Conservation (phyloP, 2,797 vertebrate genomes). For the Macroramphosus scolopax region DNA sequence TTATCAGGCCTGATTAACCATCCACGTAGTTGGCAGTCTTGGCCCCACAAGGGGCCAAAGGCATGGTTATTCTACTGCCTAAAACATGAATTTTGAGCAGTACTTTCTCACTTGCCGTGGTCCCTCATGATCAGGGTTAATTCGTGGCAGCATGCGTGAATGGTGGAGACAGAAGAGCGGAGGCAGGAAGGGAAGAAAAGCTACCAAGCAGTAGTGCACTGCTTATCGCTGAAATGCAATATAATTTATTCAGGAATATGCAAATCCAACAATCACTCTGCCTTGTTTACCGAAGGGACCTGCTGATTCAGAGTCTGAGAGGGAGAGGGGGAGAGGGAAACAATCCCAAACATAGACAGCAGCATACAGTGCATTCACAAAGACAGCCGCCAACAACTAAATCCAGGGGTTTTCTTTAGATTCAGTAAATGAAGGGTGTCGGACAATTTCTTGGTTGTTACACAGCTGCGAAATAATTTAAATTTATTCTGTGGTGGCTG, state of each 20-base stretch:
- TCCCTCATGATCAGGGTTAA: constrained; percentile 73
- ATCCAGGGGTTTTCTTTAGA: constrained; percentile 42
- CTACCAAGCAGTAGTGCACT: constrained; percentile 58
- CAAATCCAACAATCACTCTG: constrained; percentile 75
- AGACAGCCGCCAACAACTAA: constrained; percentile 41
- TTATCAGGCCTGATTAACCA: constrained; percentile 67
- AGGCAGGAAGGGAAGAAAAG: constrained; percentile 53
- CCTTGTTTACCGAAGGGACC: constrained; percentile 77
- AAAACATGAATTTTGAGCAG: constrained; percentile 70
- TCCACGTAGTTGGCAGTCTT: constrained; percentile 53
- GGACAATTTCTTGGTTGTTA: constrained; percentile 46
- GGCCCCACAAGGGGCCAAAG: constrained; percentile 52
- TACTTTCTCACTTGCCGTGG: constrained; percentile 48
- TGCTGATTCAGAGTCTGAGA: constrained; percentile 72
- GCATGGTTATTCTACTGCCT: constrained; percentile 25
- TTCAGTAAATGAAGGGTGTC: constrained; percentile 39
- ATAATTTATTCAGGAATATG: constrained; percentile 78
- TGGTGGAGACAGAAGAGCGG: constrained; percentile 42
- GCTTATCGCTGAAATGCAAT: constrained; percentile 74
- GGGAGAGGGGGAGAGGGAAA: constrained; percentile 26
- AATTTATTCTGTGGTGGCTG: constrained; percentile 17
- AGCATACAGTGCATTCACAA: constrained; percentile 38
- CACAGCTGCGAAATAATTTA: constrained; percentile 25
- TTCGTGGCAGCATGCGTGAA: constrained; percentile 64
- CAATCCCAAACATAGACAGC: constrained; percentile 45